Conservation (phyloP, 1,140 invertebrate species). For the Pogonus chalceus region DNA sequence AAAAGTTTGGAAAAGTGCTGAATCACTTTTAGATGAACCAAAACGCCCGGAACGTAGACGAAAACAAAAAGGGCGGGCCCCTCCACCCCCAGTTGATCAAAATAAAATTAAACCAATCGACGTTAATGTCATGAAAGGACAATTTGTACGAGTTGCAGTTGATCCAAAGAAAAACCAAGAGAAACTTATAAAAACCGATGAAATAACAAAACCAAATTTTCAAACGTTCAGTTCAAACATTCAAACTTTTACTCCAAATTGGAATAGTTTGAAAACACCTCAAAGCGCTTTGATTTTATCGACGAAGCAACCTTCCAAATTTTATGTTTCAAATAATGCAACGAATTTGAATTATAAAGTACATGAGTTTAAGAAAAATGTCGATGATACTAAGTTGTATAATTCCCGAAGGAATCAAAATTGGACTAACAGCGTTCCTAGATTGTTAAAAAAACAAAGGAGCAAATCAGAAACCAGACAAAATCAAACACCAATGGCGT, state of each 20-base stretch:
- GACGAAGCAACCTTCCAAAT: background rate
- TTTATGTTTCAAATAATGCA: background rate
- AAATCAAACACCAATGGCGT: conserved; percentile 29
- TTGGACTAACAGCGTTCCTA: conserved; percentile 31
- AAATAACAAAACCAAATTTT: background rate
- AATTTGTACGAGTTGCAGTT: conserved; percentile 27
- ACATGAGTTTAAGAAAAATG: too few relatives aligned
- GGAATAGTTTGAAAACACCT: background rate
- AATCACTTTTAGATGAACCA: conserved; percentile 26
- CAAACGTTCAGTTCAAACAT: background rate
- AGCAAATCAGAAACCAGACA: conserved; percentile 26
- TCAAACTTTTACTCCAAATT: background rate
- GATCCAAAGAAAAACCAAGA: background rate
- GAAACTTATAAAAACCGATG: background rate
- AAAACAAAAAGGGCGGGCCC: conserved; percentile 25
- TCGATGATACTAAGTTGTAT: too few relatives aligned
- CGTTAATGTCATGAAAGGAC: conserved; percentile 24
- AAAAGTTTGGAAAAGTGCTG: conserved; percentile 30
- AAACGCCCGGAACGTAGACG: conserved; percentile 27
- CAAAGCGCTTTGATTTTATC: background rate
- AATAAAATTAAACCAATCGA: too few relatives aligned
- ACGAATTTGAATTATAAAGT: too few relatives aligned
- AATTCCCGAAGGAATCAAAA: background rate
- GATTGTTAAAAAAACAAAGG: conserved; percentile 24
- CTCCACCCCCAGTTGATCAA: conserved; percentile 18